Percentiles rank a stretch among this genome's conserved stretches.
Evolutionary conservation across 1,140 invertebrate genomes (phyloP).

Genomic region (Cyclina sinensis): DNA sequence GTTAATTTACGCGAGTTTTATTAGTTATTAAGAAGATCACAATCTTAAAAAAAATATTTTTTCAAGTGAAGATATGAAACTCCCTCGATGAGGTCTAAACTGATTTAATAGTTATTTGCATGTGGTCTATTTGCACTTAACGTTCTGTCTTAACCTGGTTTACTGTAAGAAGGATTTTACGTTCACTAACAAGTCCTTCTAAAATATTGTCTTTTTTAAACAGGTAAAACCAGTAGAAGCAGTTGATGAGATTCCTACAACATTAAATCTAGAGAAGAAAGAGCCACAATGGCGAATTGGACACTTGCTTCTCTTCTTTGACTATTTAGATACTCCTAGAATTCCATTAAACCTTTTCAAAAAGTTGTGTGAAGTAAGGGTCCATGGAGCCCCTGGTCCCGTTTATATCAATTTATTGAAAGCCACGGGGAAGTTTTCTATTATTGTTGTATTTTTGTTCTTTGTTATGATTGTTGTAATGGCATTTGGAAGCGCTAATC

Average conservation of each 20-base stretch:
- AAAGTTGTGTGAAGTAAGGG: conserved; percentile 82
- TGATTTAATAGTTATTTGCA: background rate
- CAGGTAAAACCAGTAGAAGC: conserved; percentile 80
- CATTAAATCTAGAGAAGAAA: conserved; percentile 78
- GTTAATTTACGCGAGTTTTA: too few relatives aligned
- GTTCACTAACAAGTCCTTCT: background rate
- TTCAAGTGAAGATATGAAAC: too few relatives aligned
- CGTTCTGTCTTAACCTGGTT: too few relatives aligned
- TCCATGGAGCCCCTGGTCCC: conserved; percentile 84
- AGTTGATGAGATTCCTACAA: conserved; percentile 77
- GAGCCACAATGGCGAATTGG: conserved; percentile 83
- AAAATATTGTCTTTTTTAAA: background rate
- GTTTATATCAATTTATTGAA: conserved; percentile 83
- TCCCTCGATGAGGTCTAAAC: too few relatives aligned
- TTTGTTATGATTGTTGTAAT: conserved; percentile 86
- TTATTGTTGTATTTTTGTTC: conserved; percentile 84
- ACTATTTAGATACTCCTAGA: conserved; percentile 84
- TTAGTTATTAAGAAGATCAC: too few relatives aligned
- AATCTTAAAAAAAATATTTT: too few relatives aligned
- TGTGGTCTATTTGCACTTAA: background rate
- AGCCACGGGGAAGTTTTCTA: conserved; percentile 84
- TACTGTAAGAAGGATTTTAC: too few relatives aligned
- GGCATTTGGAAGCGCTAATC: conserved; percentile 84
- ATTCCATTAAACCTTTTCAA: conserved; percentile 84
- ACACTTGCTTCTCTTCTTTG: conserved; percentile 84